Evolutionary conservation across 2,797 vertebrate species (phyloP), one percentile per base, ranked within the genome.

Genomic region (Galago senegalensis): DNA sequence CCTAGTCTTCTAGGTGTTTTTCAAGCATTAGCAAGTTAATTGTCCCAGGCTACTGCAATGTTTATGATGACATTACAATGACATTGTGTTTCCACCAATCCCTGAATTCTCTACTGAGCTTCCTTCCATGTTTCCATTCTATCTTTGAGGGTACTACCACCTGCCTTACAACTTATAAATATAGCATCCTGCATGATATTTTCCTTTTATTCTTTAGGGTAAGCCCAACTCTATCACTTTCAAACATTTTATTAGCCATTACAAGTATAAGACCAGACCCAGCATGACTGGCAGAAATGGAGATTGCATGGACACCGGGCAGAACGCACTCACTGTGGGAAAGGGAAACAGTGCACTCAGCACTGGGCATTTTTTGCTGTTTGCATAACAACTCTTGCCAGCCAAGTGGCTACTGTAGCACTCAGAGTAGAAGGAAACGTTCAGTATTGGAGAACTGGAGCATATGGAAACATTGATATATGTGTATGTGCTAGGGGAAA

Each of bases 201-300:
- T 53, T 31, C 49, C 61, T 90, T 76, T 63, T 43, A 61, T 88
- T 88, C 56, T 89, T 49, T 77, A 63, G 17, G 70, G 29, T 46
- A 91, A 81, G 34, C 46, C 27, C 69, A 91, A 49, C 56, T 67
- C 58, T 58, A n/a, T 80, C 70, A 85, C 61, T 86, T 94, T 46
- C 40, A 97, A 92, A 88, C n/a, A 76, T 80, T 87, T 75, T 82
- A 11, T 80, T 61, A 83, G 65, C 65, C 61, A 61, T 49, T 91
- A 43, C 46, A 46, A 46, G 46, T 46, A 46, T 12, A 46, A 46
- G 46, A 46, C 46, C 46, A 46, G 46, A 43, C 40, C 40, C 40
- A 43, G 40, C 40, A 43, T 43, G 40, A 43, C 40, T 43, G 40
- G 40, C 40, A 43, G 40, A 43, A 43, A 43, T 43, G 40, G 81